phyloP scores from a whole-genome alignment of 2,888 invertebrate species.

The Saturnia japonica region DNA sequence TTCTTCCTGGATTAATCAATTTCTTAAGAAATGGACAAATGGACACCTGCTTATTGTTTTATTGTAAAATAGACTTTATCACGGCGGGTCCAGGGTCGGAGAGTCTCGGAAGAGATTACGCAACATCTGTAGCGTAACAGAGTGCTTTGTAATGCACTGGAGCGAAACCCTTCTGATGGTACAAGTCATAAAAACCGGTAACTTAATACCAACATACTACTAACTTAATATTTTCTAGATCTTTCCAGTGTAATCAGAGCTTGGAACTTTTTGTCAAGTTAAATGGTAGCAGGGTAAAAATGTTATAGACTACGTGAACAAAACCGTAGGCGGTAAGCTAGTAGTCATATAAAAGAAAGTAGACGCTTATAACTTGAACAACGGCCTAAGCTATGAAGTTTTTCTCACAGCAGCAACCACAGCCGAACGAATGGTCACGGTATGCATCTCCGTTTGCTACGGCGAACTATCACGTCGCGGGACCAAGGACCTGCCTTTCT shows the following conservation, averaged over 20 bases:
- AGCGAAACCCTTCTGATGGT: constrained; percentile 43
- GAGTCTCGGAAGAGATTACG: constrained; percentile 26
- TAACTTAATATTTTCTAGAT: no score
- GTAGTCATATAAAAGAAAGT: no score
- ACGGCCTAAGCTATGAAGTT: constrained; percentile 1
- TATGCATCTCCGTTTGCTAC: constrained; percentile 11
- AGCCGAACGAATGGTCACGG: constrained; percentile 2
- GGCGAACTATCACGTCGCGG: not conserved
- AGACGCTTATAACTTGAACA: not conserved
- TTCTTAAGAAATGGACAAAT: constrained; percentile 2
- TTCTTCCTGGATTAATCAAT: not conserved
- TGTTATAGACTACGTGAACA: no score
- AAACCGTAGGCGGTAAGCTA: no score
- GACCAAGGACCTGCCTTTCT: constrained; percentile 16
- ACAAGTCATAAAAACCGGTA: constrained; percentile 27
- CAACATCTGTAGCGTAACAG: constrained; percentile 46
- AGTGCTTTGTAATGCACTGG: constrained; percentile 46
- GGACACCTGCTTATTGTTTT: not conserved
- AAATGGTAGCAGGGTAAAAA: no score
- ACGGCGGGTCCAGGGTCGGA: not conserved
- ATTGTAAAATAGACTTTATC: constrained; percentile 15
- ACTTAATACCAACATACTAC: no score
- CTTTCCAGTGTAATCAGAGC: no score
- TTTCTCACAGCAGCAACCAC: constrained; percentile 14
- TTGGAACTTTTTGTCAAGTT: no score